Evolutionary conservation across 1,140 invertebrate genomes (phyloP), one percentile per base, ranked within the genome.

Genomic region (Zaprionus ornatus): DNA sequence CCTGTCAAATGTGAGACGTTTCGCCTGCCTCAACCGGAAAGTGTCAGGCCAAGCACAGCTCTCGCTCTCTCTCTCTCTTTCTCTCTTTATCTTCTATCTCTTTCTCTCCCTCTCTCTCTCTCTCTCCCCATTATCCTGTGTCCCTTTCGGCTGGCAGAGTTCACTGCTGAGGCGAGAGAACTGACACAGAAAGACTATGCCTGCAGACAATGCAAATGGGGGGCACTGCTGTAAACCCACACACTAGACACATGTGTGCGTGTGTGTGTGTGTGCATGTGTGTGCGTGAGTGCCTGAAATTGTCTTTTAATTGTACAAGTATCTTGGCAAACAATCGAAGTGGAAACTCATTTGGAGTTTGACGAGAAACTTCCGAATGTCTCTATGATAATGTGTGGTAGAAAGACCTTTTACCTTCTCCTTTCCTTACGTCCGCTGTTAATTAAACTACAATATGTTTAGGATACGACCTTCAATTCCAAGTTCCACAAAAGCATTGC

Each of bases 21-120:
- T 35, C 40, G 55, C 55, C 50, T 62, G 73, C 35, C 35, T 4
- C 54, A 70, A 42, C 42, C 74, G 77, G 80, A 80, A 82, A 74
- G 25, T 7, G 52, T 19, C 62, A 37, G 17, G 15, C 55, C 60
- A 66, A 63, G 45, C 57, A 10, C 29, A 29, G 2, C 29, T 9
- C 29, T 9, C 27, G 0, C 9, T 29, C 9, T 10, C 7, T 29
- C 29, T 29, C 29, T 3, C n/a, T n/a, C n/a, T n/a, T n/a, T n/a
- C n/a, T n/a, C n/a, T n/a, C n/a, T n/a, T n/a, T n/a, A n/a, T n/a
- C n/a, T n/a, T n/a, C n/a, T n/a, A n/a, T 9, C 27, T 29, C 27
- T 0, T 1, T 9, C 27, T 29, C n/a, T n/a, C n/a, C n/a, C n/a
- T n/a, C n/a, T n/a, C n/a, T 9, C 27, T 29, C 27, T 0, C 7